Percentiles rank a stretch among this genome's conserved stretches.
phyloP scores from a whole-genome alignment of 1,140 invertebrate species.

The Zaprionus lachaisei region DNA sequence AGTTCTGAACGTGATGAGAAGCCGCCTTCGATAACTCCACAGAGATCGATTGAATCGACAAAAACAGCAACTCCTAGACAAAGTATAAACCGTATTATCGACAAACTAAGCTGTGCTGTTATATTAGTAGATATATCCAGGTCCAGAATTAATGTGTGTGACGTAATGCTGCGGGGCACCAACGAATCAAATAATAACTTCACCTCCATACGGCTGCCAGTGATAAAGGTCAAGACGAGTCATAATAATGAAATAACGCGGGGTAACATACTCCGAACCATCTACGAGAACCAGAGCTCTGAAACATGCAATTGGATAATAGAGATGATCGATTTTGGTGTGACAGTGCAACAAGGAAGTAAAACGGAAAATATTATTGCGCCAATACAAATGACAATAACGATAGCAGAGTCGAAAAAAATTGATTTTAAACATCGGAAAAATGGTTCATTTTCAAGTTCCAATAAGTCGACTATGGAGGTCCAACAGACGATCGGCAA shows the following conservation, averaged over 20 bases:
- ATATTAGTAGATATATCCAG: conserved; percentile 62
- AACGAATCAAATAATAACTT: conserved; percentile 35
- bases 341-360: conserved; percentile 33
- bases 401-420: conserved; percentile 73
- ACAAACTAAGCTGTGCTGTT: conserved; percentile 46
- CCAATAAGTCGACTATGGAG: too few species aligned
- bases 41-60: too few species aligned
- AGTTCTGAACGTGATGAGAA: conserved; percentile 78
- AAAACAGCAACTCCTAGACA: too few species aligned
- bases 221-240: conserved; percentile 53
- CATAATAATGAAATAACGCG: conserved; percentile 56
- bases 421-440: neutral
- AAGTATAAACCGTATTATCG: conserved; percentile 29
- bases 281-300: conserved; percentile 24
- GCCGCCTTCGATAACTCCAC: conserved; percentile 21
- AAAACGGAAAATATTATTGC: conserved; percentile 55
- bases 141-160: conserved; percentile 57
- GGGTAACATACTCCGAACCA: conserved; percentile 54
- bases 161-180: conserved; percentile 44
- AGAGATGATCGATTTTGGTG: conserved; percentile 55
- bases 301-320: conserved; percentile 65
- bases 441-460: neutral
- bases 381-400: conserved; percentile 87
- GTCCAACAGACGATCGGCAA: neutral
- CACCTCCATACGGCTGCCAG: conserved; percentile 54